These are phyloP conservation scores for Cotesia chilonis DNA, from an alignment of 1,140 invertebrate genomes.

Conservation along the genomic window DNA sequence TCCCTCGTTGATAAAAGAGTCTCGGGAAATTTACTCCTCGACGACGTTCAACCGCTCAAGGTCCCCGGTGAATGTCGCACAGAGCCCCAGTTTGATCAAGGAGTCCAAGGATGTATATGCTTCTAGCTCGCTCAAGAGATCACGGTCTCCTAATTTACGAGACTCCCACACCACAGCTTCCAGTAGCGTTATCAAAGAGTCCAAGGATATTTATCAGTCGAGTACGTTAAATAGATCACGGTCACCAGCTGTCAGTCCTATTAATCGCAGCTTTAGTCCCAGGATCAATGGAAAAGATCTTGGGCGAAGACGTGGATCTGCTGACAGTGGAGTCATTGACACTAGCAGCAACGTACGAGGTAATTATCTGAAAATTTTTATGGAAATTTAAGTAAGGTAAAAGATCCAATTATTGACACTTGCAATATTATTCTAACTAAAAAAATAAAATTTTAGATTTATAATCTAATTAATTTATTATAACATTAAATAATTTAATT, in stretches of 20 bases:
- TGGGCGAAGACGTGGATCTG: constrained; percentile 50
- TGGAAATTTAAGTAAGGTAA: no score
- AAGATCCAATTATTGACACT: no score
- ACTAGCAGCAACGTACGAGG: constrained; percentile 74
- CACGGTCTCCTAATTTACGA: constrained; percentile 38
- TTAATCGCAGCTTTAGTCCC: constrained; percentile 61
- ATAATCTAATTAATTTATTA: no score
- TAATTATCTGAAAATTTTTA: constrained; percentile 31
- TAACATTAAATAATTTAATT: no score
- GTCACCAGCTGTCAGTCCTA: constrained; percentile 57
- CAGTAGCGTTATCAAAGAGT: constrained; percentile 55
- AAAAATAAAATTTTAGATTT: no score
- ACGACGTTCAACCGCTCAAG: constrained; percentile 54
- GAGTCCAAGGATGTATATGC: constrained; percentile 44
- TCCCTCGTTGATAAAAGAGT: constrained; percentile 59
- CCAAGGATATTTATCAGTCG: constrained; percentile 57
- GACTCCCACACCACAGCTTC: constrained; percentile 22
- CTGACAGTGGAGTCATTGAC: constrained; percentile 68
- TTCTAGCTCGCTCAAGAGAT: constrained; percentile 39
- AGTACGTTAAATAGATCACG: constrained; percentile 53
- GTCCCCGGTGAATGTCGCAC: constrained; percentile 50
- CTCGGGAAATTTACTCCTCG: constrained; percentile 55
- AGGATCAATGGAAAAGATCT: constrained; percentile 58
- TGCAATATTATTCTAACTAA: no score
- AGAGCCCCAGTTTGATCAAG: constrained; percentile 51